Conservation (phyloP, 1,140 invertebrate species). For the Caenorhabditis briggsae region DNA sequence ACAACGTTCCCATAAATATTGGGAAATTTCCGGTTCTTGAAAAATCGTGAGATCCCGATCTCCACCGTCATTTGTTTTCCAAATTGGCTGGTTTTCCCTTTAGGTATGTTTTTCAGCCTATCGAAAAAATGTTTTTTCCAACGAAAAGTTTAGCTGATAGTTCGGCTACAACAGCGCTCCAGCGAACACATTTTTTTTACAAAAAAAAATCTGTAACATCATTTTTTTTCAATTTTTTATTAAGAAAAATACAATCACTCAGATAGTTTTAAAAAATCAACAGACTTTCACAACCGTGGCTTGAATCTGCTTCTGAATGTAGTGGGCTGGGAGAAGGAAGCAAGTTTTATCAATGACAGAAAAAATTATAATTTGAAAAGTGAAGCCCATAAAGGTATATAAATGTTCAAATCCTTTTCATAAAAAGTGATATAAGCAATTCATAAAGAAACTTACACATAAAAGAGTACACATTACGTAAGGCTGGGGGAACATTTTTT, state of each 20-base stretch:
- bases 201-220: too few species aligned
- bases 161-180: too few species aligned
- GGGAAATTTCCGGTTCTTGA: too few species aligned
- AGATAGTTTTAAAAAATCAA: constrained; percentile 1
- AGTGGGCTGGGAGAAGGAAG: not conserved
- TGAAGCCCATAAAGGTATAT: constrained; percentile 32
- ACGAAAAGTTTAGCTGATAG: too few species aligned
- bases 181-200: too few species aligned
- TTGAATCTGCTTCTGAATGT: constrained; percentile 6
- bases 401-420: constrained; percentile 27
- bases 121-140: too few species aligned
- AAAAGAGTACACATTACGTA: constrained; percentile 46
- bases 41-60: too few species aligned
- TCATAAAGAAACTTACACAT: not conserved
- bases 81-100: too few species aligned
- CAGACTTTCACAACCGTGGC: constrained; percentile 44
- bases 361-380: not conserved
- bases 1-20: too few species aligned
- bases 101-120: too few species aligned
- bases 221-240: constrained; percentile 35
- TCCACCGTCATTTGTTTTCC: too few species aligned
- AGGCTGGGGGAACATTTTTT: constrained; percentile 22
- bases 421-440: constrained; percentile 38
- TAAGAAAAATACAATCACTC: constrained; percentile 20
- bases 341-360: constrained; percentile 4